Evolutionary conservation across 2,797 vertebrate species (phyloP), one percentile per base, ranked within the genome.

Genomic region (Sebastes miniatus): DNA sequence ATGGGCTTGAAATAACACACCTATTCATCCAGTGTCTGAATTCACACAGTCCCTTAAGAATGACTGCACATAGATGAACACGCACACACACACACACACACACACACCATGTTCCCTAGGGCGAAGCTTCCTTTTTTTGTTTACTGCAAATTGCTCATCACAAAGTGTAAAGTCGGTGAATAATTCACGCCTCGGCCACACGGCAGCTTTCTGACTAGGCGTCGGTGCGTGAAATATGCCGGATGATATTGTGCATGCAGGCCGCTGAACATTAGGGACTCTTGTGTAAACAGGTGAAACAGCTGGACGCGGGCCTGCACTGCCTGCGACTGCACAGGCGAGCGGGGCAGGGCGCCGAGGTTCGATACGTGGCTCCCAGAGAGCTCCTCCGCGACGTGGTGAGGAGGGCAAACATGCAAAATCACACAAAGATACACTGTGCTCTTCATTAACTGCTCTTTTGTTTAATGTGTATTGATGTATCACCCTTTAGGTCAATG

Each of bases 361-460:
- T 91, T 12, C 92, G 86, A 65, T 77, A 92, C 12, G 95, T 96
- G 13, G 93, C 95, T 0, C 87, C 90, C 0, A 91, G 87, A 0
- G 96, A 98, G 76, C 94, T 93, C 14, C 92, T 98, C 83, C 85
- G 93, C 6, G 95, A 97, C 3, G 89, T 97, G 97, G 97, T 94
- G 93, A 95, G 96, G 20, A 61, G 24, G 27, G n/a, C 25, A 22
- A 54, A 72, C 43, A 1, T 9, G 3, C 59, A 22, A 3, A 27
- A 3, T 57, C 20, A 12, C 78, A 39, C 32, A 5, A 7, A 2
- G 32, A 52, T 1, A 32, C 61, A 61, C 22, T 31, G 12, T 4
- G 22, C 22, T 69, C 70, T 72, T 82, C 16, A 69, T 77, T 64
- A 65, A 80, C 24, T 22, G 4, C 16, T 39, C 58, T 72, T 72